Percentiles rank a stretch among this genome's conserved stretches.
phyloP scores from a whole-genome alignment of 1,140 invertebrate species.

The Drosophila subobscura region DNA sequence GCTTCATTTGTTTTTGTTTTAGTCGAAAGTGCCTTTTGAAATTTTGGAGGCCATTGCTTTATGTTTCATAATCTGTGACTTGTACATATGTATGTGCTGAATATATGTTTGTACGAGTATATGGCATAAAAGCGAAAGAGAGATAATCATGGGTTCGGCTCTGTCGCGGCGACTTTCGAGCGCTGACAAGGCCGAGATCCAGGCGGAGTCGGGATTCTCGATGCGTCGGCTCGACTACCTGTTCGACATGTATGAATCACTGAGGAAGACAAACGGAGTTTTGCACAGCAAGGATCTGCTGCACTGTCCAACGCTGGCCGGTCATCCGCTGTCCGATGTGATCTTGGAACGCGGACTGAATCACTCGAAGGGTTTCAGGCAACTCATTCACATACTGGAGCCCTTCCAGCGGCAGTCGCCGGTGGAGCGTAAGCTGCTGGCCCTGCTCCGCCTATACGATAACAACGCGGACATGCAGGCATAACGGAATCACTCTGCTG shows the following conservation, averaged over 20 bases:
- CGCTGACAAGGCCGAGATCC: conserved; percentile 24
- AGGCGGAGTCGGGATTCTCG: conserved; percentile 45
- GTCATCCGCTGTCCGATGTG: conserved; percentile 37
- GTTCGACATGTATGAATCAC: conserved; percentile 36
- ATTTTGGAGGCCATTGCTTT: no score
- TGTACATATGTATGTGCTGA: no score
- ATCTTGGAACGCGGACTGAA: conserved; percentile 40
- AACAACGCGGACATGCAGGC: conserved; percentile 11
- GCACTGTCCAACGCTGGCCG: conserved; percentile 31
- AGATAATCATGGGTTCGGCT: conserved; percentile 29
- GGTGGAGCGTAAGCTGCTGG: conserved; percentile 30
- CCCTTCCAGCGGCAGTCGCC: conserved; percentile 31
- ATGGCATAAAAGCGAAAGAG: background rate
- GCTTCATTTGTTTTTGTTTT: no score
- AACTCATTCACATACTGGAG: conserved; percentile 32
- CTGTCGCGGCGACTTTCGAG: conserved; percentile 32
- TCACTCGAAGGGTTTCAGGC: conserved; percentile 42
- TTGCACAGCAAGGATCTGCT: conserved; percentile 39
- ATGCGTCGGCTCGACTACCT: conserved; percentile 44
- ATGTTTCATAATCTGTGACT: no score
- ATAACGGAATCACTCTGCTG: no score
- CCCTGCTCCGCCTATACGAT: conserved; percentile 38
- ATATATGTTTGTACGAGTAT: no score
- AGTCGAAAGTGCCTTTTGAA: no score
- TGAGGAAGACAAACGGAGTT: conserved; percentile 31